Conservation (phyloP, 2,797 vertebrate species). For the Chelon labrosus region DNA sequence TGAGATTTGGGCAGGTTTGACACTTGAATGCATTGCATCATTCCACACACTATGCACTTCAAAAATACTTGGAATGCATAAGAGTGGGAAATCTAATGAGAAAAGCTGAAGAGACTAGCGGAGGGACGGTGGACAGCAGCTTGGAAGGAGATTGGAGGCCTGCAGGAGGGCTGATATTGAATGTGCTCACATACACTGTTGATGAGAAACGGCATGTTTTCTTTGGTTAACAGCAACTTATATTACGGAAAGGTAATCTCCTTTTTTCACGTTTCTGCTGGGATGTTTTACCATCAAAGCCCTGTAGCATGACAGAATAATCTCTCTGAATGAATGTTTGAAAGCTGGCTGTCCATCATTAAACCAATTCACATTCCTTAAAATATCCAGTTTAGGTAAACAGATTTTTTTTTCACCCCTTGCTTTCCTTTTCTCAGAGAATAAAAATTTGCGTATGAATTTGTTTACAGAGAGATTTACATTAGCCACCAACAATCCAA, state of each 20-base stretch:
- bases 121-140: conserved; percentile 56
- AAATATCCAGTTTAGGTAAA: conserved; percentile 33
- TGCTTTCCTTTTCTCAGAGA: conserved; percentile 13
- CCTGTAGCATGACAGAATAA: conserved; percentile 38
- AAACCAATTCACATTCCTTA: conserved; percentile 21
- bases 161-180: conserved; percentile 73
- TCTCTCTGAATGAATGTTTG: conserved; percentile 34
- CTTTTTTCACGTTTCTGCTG: conserved; percentile 54
- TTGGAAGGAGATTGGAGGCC: conserved; percentile 69
- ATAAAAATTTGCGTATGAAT: too few species aligned
- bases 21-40: conserved; percentile 70
- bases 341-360: conserved; percentile 46
- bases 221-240: conserved; percentile 67
- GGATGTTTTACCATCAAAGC: conserved; percentile 60
- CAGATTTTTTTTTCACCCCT: background rate
- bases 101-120: conserved; percentile 62
- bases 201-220: conserved; percentile 69
- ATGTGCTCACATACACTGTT: conserved; percentile 59
- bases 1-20: conserved; percentile 72
- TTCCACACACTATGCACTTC: conserved; percentile 69
- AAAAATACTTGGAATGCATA: conserved; percentile 77
- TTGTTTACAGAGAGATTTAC: background rate
- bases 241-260: conserved; percentile 56
- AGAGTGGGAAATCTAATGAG: conserved; percentile 70
- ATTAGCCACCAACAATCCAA: background rate